Base-by-base conservation (phyloP, 2,888 invertebrate genomes). In the Anoplius nigerrimus region DNA sequence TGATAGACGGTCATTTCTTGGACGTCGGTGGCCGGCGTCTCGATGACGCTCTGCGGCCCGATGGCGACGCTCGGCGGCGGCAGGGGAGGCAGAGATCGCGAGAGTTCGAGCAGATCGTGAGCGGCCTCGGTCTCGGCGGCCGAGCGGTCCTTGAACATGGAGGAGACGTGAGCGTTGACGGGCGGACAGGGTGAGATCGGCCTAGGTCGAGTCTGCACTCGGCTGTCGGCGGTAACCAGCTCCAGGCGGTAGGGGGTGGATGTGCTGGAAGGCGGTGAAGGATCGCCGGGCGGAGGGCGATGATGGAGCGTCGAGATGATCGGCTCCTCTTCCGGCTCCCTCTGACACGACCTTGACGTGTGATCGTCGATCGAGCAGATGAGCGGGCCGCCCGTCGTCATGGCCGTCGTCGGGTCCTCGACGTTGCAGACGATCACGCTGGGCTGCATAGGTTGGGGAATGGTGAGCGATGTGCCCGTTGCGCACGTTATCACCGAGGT, bases 41-140 rank as follows among this genome's bases (percentile, higher is more conserved):
- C 90, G 13, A 90, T 87, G 15, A 91, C 89, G 60, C 89, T 89
- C 58, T 92, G 92, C 70, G 92, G 91, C 48, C 93, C 92, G 66
- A 92, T 92, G 27, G 94, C 92, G 20, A 93, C 91, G 77, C 93
- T 91, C 34, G 93, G 94, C 4, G 93, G 93, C 57, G 93, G 94
- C 74, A 94, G 90, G 16, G 94, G 95, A 15, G 95, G 95, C 82
- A 94, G 88, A 78, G 95, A 94, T 81, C 95, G 93, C 1, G 95
- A 94, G 43, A 95, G 89, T 55, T 94, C 95, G 27, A 95, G 90
- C 71, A 94, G 90, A 87, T 95, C 96, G 87, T 95, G 96, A 0
- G 97, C 97, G 42, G 96, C 96, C 90, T 96, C 96, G 11, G 95
- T 96, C 89, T 97, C 97, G 84, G 95, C 96, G 24, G 94, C 93